phyloP scores from a whole-genome alignment of 2,113 vertebrate genomes.

The Bufo gargarizans region DNA sequence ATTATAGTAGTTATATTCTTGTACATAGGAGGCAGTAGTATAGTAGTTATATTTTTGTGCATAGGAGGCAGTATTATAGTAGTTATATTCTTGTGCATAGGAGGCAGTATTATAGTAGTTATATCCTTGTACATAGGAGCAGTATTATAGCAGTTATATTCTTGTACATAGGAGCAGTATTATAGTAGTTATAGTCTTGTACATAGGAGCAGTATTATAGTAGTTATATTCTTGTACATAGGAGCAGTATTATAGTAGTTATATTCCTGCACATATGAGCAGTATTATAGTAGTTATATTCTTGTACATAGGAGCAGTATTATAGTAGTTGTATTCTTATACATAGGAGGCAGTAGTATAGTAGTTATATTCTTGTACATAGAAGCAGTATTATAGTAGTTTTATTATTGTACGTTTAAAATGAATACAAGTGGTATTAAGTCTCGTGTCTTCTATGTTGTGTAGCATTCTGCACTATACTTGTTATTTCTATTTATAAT shows the following conservation, averaged over 20 bases:
- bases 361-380: not conserved
- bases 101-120: not conserved
- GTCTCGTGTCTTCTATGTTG: not conserved
- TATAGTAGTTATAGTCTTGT: not conserved
- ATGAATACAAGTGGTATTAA: no score
- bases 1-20: constrained; percentile 11
- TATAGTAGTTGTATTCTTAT: not conserved
- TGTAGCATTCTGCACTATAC: not conserved
- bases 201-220: not conserved
- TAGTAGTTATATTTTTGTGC: not conserved
- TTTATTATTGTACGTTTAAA: not conserved
- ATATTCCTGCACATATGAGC: not conserved
- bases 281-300: not conserved
- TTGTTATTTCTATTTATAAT: not conserved
- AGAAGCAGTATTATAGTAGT: not conserved
- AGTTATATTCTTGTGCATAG: not conserved
- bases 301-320: not conserved
- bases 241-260: not conserved
- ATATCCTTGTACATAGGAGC: no score
- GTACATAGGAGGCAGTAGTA: not conserved
- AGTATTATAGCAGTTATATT: no score
- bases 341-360: not conserved
- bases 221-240: no score
- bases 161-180: not conserved
- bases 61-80: constrained; percentile 4